phyloP scores from a whole-genome alignment of 2,113 vertebrate species.

The Nothoprocta perdicaria region DNA sequence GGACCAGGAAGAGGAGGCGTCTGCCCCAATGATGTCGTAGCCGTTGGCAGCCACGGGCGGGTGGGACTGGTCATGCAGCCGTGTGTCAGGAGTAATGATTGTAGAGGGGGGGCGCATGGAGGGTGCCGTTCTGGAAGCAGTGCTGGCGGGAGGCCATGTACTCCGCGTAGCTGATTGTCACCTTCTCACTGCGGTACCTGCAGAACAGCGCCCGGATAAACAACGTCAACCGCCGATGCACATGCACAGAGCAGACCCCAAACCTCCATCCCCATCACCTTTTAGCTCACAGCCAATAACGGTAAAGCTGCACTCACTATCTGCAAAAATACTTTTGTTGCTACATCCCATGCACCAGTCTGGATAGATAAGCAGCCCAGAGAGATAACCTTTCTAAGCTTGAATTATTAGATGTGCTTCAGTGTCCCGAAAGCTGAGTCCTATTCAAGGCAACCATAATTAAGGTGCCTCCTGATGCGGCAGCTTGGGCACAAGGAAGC shows the following conservation, averaged over 20 bases:
- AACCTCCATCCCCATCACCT: not conserved
- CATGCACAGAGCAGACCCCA: accelerated
- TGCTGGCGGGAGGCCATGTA: slow-evolving; percentile 87
- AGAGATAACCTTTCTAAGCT: not conserved
- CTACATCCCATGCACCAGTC: not conserved
- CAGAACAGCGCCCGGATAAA: not conserved
- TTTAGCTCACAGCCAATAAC: accelerated
- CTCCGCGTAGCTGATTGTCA: slow-evolving; percentile 88
- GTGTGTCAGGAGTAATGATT: slow-evolving; percentile 91
- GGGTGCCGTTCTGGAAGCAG: slow-evolving; percentile 86
- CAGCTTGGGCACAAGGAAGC: not conserved
- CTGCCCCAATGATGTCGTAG: slow-evolving; percentile 87
- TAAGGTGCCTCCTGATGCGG: not conserved
- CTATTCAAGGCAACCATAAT: not conserved
- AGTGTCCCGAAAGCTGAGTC: not conserved
- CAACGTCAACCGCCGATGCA: accelerated
- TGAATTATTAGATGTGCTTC: not conserved
- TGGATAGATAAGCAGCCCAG: not conserved
- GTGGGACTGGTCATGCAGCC: slow-evolving; percentile 86
- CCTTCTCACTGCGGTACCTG: slow-evolving; percentile 88
- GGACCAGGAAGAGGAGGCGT: slow-evolving; percentile 88
- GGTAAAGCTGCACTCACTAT: not conserved
- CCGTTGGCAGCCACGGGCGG: slow-evolving; percentile 83
- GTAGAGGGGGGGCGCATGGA: slow-evolving; percentile 87
- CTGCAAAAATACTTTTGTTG: not conserved